phyloP scores from a whole-genome alignment of 2,113 vertebrate species.

The Perca schrenkii region DNA sequence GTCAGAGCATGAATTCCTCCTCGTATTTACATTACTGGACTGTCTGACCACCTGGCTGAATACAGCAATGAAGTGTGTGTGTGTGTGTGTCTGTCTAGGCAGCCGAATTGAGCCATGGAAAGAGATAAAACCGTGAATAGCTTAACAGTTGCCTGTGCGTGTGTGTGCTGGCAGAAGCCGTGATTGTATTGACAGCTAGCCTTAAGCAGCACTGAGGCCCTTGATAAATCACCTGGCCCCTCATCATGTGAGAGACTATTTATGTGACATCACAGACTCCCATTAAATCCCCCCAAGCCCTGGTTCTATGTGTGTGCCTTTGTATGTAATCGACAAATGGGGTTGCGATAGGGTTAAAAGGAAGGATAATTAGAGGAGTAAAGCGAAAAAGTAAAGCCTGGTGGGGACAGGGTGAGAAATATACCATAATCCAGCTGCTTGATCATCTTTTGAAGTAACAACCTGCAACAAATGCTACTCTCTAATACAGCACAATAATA shows the following conservation, averaged over 20 bases:
- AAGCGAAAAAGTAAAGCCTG: conserved; percentile 2
- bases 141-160: conserved; percentile 26
- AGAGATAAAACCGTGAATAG: conserved; percentile 58
- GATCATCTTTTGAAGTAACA: conserved; percentile 4
- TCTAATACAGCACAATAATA: not conserved
- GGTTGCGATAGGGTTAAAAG: not conserved
- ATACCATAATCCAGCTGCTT: conserved; percentile 6
- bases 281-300: conserved; percentile 12
- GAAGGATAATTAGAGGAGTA: conserved; percentile 23
- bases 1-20: conserved; percentile 12
- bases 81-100: conserved; percentile 29
- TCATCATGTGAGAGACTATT: conserved; percentile 40
- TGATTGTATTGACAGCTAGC: conserved; percentile 67
- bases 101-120: conserved; percentile 32
- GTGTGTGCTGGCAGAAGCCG: conserved; percentile 11
- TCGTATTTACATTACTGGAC: conserved; percentile 28
- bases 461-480: not conserved
- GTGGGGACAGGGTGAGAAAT: not conserved
- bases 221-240: conserved; percentile 51
- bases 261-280: conserved; percentile 39
- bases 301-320: not conserved
- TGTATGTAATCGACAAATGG: conserved; percentile 10
- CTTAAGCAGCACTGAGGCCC: conserved; percentile 40
- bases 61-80: conserved; percentile 31
- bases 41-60: conserved; percentile 48